Conservation (phyloP, 2,888 invertebrate species). For the Drosophila quasianomalipes region DNA sequence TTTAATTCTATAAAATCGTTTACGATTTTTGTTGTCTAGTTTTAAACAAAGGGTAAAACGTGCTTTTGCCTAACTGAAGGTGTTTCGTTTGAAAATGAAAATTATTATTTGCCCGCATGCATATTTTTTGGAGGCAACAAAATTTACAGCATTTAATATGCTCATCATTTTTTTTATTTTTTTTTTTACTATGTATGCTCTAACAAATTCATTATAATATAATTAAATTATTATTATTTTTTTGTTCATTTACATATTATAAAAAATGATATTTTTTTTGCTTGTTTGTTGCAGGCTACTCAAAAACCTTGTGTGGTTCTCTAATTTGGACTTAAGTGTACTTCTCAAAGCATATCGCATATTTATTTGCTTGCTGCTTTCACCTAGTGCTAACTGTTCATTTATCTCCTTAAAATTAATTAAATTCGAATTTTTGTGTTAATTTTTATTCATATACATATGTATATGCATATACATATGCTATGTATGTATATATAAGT, state of each 20-base stretch:
- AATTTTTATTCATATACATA: constrained; percentile 70
- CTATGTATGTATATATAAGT: constrained; percentile 30
- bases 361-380: constrained; percentile 65
- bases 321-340: constrained; percentile 56
- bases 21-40: constrained; percentile 65
- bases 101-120: constrained; percentile 31
- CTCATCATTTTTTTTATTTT: constrained; percentile 28
- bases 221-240: constrained; percentile 42
- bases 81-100: constrained; percentile 29
- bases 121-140: constrained; percentile 43
- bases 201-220: constrained; percentile 72
- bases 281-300: constrained; percentile 64
- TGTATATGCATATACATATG: constrained; percentile 49
- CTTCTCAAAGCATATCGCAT: constrained; percentile 73
- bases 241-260: constrained; percentile 63
- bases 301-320: constrained; percentile 68
- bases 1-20: constrained; percentile 74
- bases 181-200: constrained; percentile 46
- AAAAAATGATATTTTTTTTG: constrained; percentile 73
- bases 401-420: constrained; percentile 81
- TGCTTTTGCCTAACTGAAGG: constrained; percentile 47
- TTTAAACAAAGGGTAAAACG: constrained; percentile 27
- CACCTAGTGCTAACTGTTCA: constrained; percentile 67
- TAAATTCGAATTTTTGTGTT: constrained; percentile 85
- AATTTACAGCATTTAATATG: constrained; percentile 46